Percentiles rank a stretch among this genome's conserved stretches.
Conservation (phyloP, 1,140 invertebrate genomes). For the Heliconius hermathena region DNA sequence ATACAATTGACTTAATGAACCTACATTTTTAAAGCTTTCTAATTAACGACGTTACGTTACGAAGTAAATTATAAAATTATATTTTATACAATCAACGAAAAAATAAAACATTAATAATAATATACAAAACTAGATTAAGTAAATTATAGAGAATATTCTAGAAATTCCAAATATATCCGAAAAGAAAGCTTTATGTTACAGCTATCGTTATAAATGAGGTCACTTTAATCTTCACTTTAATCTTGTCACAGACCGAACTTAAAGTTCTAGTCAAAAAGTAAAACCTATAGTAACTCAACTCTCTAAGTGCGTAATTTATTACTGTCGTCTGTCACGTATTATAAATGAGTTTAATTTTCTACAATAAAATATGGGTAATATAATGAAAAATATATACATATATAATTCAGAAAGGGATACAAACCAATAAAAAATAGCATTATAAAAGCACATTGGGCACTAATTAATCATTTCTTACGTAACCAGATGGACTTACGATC, state of each 20-base stretch:
- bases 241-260: not conserved
- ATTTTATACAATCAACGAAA: too few relatives aligned
- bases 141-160: not conserved
- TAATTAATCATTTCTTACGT: conserved; percentile 49
- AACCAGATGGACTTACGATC: conserved; percentile 65
- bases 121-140: not conserved
- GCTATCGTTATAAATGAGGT: conserved; percentile 2
- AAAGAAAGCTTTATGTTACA: not conserved
- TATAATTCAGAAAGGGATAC: conserved; percentile 5
- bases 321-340: not conserved
- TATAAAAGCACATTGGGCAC: conserved; percentile 34
- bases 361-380: not conserved
- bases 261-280: not conserved
- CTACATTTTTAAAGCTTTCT: too few relatives aligned
- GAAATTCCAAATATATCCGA: not conserved
- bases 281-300: not conserved
- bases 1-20: too few relatives aligned
- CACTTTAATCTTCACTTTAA: not conserved
- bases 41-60: too few relatives aligned
- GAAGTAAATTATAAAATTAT: too few relatives aligned
- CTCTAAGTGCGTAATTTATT: not conserved
- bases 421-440: conserved; percentile 27
- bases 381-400: conserved; percentile 8
- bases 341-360: not conserved
- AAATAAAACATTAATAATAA: not conserved